Evolutionary conservation across 2,113 vertebrate genomes (phyloP), one percentile per base, ranked within the genome.

Genomic region (Ibidorhyncha struthersii): DNA sequence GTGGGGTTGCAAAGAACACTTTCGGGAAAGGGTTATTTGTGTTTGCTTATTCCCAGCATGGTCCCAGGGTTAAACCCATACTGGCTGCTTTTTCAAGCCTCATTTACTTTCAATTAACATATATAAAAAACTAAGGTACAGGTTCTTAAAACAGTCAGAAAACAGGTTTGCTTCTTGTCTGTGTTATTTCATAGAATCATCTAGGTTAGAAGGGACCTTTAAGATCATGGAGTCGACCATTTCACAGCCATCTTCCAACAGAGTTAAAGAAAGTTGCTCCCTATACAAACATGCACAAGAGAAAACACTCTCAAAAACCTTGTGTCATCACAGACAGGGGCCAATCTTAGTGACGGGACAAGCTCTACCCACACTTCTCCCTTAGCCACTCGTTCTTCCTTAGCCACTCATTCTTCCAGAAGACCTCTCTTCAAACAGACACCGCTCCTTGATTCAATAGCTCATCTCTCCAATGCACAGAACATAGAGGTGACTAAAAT

Each of bases 21-120:
- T 95, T 82, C 65, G 93, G 86, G 41, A 95, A 93, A 90, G 53
- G 25, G 27, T 73, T 87, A 61, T 74, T 88, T 89, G 41, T 58
- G 27, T 90, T 90, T 93, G 52, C 22, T 83, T 53, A 32, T 81
- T 82, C 40, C 47, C 53, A 59, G 69, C 88, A 78, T 4, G 20
- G 45, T 47, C 40, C 53, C 45, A 79, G 41, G 58, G 74, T 32
- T 80, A 96, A 87, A 77, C 32, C 45, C 47, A 27, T 7, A 6
- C 66, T 13, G 53, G 25, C 55, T 90, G 38, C 47, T 93, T 93
- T 63, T 58, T 72, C n/a, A 73, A 73, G 38, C 41, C n/a, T 70
- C 10, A 0, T 52, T 70, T 73, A 29, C 12, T 70, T 72, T 45
- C 47, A 45, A 29, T n/a, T 14, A 85, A 69, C 34, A n/a, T 9